Percentiles rank a stretch among this genome's conserved stretches.
Evolutionary conservation across 2,888 invertebrate species (phyloP).

Genomic region (Lutraria lutraria): DNA sequence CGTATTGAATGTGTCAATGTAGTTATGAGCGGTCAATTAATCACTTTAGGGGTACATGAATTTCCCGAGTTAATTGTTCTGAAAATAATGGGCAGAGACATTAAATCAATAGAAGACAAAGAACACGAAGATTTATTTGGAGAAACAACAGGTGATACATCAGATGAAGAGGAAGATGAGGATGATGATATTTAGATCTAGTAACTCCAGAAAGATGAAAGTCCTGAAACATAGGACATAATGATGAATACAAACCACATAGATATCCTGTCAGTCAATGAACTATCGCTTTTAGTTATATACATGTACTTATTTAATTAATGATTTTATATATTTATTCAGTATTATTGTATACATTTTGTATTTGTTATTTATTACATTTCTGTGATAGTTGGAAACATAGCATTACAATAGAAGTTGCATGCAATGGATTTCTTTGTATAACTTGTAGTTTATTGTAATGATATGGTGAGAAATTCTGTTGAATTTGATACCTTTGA

Average conservation of each 20-base stretch:
- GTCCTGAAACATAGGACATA: too few species aligned
- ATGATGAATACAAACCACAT: too few species aligned
- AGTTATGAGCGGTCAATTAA: constrained; percentile 79
- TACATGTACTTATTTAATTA: background rate
- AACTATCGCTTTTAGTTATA: background rate
- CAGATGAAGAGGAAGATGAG: constrained; percentile 78
- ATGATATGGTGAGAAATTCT: too few species aligned
- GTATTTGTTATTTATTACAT: constrained; percentile 18
- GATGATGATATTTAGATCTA: constrained; percentile 51
- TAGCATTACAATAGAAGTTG: too few species aligned
- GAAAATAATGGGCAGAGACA: constrained; percentile 73
- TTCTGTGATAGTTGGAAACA: background rate
- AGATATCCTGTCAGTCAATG: background rate
- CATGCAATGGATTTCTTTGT: too few species aligned
- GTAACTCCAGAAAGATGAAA: background rate
- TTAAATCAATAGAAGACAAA: constrained; percentile 67
- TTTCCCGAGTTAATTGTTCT: constrained; percentile 80
- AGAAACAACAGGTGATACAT: constrained; percentile 78
- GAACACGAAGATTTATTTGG: constrained; percentile 79
- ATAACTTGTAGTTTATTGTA: too few species aligned
- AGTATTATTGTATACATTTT: background rate
- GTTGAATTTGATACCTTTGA: too few species aligned
- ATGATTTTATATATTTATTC: background rate
- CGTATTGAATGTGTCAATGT: constrained; percentile 81
- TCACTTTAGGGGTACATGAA: constrained; percentile 83